These are phyloP conservation scores for Setipinna tenuifilis DNA, from an alignment of 2,797 vertebrate species.

Conservation along the genomic window DNA sequence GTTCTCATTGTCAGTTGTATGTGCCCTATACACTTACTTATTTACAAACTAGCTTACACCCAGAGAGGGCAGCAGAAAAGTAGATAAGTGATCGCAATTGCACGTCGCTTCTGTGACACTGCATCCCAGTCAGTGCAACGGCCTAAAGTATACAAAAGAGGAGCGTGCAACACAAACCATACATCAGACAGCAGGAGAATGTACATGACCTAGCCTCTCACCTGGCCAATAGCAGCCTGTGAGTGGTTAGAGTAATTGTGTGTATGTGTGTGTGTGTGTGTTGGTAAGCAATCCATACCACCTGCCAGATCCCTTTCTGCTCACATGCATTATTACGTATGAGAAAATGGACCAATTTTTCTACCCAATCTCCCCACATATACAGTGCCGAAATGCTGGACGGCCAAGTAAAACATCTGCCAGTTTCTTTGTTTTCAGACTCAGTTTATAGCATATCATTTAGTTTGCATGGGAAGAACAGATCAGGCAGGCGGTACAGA, in stretches of 20 bases:
- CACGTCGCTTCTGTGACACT: not conserved
- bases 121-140: not conserved
- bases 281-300: too few relatives aligned
- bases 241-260: not conserved
- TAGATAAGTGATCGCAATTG: not conserved
- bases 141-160: slow-evolving; percentile 8
- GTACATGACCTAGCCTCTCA: not conserved
- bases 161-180: not conserved
- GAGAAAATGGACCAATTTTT: too few relatives aligned
- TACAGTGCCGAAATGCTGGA: too few relatives aligned
- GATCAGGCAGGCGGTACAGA: too few relatives aligned
- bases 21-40: not conserved
- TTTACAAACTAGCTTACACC: not conserved
- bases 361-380: too few relatives aligned
- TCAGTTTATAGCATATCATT: too few relatives aligned
- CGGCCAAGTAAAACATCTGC: too few relatives aligned
- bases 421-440: too few relatives aligned
- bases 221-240: not conserved
- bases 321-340: too few relatives aligned
- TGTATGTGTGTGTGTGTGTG: not conserved
- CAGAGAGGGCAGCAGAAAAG: not conserved
- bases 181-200: not conserved
- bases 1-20: not conserved
- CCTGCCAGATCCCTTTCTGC: too few relatives aligned
- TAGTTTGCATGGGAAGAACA: too few relatives aligned